Evolutionary conservation across 2,113 vertebrate species (phyloP).

Genomic region (Papio anubis): DNA sequence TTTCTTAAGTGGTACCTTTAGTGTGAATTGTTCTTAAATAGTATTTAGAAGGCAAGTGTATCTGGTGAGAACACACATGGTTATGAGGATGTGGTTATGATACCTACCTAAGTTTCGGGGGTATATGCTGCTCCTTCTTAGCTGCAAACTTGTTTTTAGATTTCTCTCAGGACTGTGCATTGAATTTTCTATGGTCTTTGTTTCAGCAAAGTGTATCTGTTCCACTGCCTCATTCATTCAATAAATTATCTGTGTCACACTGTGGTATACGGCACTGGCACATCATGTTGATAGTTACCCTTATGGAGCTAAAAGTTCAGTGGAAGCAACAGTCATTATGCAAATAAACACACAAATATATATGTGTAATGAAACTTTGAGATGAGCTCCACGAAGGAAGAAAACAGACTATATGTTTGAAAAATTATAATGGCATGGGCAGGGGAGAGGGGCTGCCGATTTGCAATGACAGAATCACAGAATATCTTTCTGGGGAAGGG

Average conservation of each 20-base stretch:
- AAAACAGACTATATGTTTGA: neutral
- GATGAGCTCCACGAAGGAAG: neutral
- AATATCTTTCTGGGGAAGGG: neutral
- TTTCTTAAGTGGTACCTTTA: neutral
- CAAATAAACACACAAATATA: neutral
- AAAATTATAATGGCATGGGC: accelerated
- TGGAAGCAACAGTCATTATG: neutral
- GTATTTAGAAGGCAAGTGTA: neutral
- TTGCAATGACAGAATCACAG: neutral
- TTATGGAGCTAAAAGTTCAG: neutral
- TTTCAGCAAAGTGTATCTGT: neutral
- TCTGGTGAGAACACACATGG: neutral
- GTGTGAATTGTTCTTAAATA: neutral
- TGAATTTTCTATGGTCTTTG: neutral
- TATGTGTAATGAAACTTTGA: neutral
- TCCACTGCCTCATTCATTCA: neutral
- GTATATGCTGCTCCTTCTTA: neutral
- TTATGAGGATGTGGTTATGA: neutral
- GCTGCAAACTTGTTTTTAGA: neutral
- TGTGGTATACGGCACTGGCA: neutral
- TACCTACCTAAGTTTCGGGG: neutral
- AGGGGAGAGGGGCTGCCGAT: accelerated
- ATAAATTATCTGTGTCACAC: neutral
- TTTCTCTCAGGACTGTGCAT: neutral
- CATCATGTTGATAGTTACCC: neutral